These are phyloP conservation scores for Iguana delicatissima DNA, from an alignment of 2,797 vertebrate species.

Conservation along the genomic window DNA sequence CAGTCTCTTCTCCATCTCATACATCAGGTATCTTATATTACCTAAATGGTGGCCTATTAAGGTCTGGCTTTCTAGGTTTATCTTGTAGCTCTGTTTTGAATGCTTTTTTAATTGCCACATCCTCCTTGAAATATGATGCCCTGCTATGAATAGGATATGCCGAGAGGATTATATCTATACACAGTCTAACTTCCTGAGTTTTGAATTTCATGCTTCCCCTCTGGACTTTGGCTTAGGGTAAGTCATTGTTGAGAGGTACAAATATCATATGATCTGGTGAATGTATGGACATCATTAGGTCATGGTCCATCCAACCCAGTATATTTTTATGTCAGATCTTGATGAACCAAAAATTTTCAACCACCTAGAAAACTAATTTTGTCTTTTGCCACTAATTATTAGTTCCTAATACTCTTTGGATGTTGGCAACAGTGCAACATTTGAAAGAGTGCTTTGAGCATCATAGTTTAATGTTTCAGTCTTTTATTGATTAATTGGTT, in stretches of 20 bases:
- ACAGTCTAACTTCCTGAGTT: conserved; percentile 5
- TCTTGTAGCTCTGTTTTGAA: neutral
- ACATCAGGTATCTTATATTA: neutral
- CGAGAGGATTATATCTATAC: neutral
- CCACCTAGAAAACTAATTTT: neutral
- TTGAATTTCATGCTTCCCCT: conserved; percentile 4
- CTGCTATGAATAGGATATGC: neutral
- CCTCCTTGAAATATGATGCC: conserved; percentile 5
- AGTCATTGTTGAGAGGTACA: neutral
- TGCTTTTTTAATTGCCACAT: neutral
- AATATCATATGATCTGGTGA: neutral
- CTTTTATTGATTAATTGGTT: neutral
- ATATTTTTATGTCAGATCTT: neutral
- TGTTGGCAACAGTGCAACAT: neutral
- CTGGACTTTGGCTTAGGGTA: too few relatives aligned
- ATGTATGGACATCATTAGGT: neutral
- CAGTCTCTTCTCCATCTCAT: neutral
- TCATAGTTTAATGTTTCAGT: neutral
- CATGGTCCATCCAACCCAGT: neutral
- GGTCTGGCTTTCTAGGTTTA: neutral
- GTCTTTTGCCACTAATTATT: neutral
- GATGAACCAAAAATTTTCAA: neutral
- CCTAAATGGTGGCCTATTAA: neutral
- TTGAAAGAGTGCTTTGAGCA: neutral
- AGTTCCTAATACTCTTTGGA: neutral